Evolutionary conservation across 1,140 invertebrate genomes (phyloP).

Genomic region (Teleogryllus occipitalis): DNA sequence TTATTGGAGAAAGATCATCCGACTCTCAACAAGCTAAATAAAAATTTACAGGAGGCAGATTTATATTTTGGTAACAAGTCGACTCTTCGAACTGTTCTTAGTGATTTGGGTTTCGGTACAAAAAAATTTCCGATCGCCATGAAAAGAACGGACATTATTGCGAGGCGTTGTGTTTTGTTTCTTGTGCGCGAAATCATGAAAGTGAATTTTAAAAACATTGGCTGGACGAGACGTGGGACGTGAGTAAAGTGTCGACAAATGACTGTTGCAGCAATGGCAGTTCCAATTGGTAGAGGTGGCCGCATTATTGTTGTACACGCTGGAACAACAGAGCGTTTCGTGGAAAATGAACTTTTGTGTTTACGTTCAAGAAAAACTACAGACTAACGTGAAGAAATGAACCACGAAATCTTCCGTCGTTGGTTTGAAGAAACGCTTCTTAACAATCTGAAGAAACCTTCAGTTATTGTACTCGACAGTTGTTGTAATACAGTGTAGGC

Average conservation of each 20-base stretch:
- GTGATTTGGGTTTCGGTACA: neutral
- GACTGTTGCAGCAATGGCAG: neutral
- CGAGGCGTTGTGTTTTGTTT: neutral
- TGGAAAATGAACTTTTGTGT: neutral
- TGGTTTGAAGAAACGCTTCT: constrained; percentile 3
- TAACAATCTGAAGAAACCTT: neutral
- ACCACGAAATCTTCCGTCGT: neutral
- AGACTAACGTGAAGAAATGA: constrained; percentile 2
- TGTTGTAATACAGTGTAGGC: too few species aligned
- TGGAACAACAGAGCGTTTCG: neutral
- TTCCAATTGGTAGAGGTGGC: neutral
- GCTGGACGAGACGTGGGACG: neutral
- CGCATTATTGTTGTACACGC: neutral
- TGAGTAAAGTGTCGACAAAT: neutral
- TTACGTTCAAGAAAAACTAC: neutral
- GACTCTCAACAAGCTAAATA: neutral
- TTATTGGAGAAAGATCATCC: constrained; percentile 1
- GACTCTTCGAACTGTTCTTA: neutral
- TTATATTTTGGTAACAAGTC: neutral
- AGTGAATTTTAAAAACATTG: neutral
- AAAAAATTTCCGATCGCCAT: neutral
- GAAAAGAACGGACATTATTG: constrained; percentile 1
- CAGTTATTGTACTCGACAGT: neutral
- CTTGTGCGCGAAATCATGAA: neutral
- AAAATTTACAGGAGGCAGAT: neutral